Base-by-base conservation (phyloP, 2,113 vertebrate species). In the Neomonachus schauinslandi region DNA sequence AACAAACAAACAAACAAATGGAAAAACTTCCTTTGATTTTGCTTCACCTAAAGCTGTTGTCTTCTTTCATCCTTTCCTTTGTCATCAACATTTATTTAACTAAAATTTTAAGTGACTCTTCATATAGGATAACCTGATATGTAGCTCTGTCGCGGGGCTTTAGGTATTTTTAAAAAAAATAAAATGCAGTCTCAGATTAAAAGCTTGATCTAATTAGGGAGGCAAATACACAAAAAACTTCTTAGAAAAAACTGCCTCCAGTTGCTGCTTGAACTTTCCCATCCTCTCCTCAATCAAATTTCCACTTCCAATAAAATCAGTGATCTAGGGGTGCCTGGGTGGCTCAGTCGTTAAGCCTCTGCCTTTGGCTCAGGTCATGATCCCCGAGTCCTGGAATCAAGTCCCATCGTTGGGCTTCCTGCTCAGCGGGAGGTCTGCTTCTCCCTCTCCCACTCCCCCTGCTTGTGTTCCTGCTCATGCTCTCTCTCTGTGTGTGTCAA, bases 31-130 rank as follows among this genome's bases (percentile, higher is more conserved):
- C 28, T 31, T 74, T 95, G 55, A 83, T 63, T 84, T 92, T 61
- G 26, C 12, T 81, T 92, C 81, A 13, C 28, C 59, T 82, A 59
- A 94, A 87, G 7, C 63, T 89, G 19, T 74, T 85, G 16, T 51
- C 63, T 59, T 88, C 63, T 91, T 89, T 59, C 28, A 53, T 33
- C 92, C 83, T 77, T 67, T 93, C 61, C 31, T 72, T 80, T 95
- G 36, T 76, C 74, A 86, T 69, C 53, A 92, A 79, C 22, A 80
- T 57, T 39, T 76, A 67, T 59, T 93, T 83, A 59, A 39, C 31
- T 53, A 39, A 24, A 39, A 77, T 87, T 93, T 96, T 82, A 89
- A 89, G 24, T 42, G n/a, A 39, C 22, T 63, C 4, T 69, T 87
- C 74, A 24, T 22, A 51, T 2, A 53, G 1, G 59, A 86, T 10